phyloP scores from a whole-genome alignment of 2,797 vertebrate species.

The Acomys russatus region DNA sequence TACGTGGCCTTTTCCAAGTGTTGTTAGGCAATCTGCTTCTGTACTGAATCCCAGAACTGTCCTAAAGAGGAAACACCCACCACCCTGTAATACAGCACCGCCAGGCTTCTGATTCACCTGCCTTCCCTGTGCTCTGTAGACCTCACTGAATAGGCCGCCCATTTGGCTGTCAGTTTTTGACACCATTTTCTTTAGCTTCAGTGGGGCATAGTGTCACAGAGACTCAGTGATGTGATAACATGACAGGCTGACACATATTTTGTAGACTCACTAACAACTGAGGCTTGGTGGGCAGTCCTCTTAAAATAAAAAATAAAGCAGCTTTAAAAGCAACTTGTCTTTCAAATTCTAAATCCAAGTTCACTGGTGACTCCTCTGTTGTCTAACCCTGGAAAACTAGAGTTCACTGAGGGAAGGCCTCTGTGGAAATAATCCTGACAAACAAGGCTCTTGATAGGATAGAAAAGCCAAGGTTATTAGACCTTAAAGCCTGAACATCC shows the following conservation, averaged over 20 bases:
- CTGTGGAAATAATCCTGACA: neutral
- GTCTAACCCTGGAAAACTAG: neutral
- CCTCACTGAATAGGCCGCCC: constrained; percentile 30
- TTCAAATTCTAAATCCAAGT: constrained; percentile 49
- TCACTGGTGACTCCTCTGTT: neutral
- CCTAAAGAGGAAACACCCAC: neutral
- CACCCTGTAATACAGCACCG: neutral
- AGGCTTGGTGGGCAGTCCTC: constrained; percentile 15
- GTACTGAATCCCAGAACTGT: neutral
- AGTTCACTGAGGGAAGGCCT: constrained; percentile 38
- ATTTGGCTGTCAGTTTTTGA: constrained; percentile 47
- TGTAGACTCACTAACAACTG: constrained; percentile 45
- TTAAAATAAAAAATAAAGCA: neutral
- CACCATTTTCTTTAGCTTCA: constrained; percentile 10
- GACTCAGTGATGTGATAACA: neutral
- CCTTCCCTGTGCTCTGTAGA: neutral
- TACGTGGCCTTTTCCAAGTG: neutral
- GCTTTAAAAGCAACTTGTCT: constrained; percentile 30
- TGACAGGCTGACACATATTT: constrained; percentile 63
- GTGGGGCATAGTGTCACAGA: neutral
- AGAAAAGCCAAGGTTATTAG: constrained; percentile 8
- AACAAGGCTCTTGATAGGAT: constrained; percentile 4
- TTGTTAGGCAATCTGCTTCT: neutral
- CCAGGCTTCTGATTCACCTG: neutral
- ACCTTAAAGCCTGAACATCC: neutral